These are phyloP conservation scores for Oryzias javanicus DNA, from an alignment of 2,113 vertebrate species.

Conservation along the genomic window DNA sequence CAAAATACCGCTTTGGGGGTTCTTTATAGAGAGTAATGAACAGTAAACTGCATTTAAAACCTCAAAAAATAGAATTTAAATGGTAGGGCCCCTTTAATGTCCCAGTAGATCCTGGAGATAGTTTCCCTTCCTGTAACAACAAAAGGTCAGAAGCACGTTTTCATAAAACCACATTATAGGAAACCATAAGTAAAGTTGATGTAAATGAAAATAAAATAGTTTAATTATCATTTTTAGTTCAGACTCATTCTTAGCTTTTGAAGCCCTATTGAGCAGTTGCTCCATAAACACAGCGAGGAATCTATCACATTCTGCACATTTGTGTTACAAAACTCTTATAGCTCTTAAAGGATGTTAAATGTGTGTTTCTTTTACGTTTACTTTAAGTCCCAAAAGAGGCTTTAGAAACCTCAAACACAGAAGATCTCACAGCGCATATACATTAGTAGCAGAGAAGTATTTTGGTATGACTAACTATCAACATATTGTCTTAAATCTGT, in stretches of 20 bases:
- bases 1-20: too few relatives aligned
- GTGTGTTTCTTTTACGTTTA: conserved; percentile 5
- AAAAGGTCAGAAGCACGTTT: conserved; percentile 22
- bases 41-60: too few relatives aligned
- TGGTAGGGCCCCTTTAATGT: too few relatives aligned
- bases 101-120: conserved; percentile 48
- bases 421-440: conserved; percentile 17
- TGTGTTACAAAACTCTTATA: too few relatives aligned
- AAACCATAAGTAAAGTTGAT: conserved; percentile 9
- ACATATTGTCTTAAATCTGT: conserved; percentile 29
- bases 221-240: conserved; percentile 8
- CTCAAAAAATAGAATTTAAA: too few relatives aligned
- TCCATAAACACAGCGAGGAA: too few relatives aligned
- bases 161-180: conserved; percentile 34
- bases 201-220: background rate
- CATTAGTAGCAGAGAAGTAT: conserved; percentile 18
- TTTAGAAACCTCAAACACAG: conserved; percentile 17
- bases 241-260: too few relatives aligned
- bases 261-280: too few relatives aligned
- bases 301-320: too few relatives aligned
- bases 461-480: conserved; percentile 39
- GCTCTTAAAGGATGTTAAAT: background rate
- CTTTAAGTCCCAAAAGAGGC: conserved; percentile 11
- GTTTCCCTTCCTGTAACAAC: conserved; percentile 33
- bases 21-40: too few relatives aligned